These are phyloP conservation scores for Neogale vison DNA, from an alignment of 2,113 vertebrate genomes.

Conservation along the genomic window DNA sequence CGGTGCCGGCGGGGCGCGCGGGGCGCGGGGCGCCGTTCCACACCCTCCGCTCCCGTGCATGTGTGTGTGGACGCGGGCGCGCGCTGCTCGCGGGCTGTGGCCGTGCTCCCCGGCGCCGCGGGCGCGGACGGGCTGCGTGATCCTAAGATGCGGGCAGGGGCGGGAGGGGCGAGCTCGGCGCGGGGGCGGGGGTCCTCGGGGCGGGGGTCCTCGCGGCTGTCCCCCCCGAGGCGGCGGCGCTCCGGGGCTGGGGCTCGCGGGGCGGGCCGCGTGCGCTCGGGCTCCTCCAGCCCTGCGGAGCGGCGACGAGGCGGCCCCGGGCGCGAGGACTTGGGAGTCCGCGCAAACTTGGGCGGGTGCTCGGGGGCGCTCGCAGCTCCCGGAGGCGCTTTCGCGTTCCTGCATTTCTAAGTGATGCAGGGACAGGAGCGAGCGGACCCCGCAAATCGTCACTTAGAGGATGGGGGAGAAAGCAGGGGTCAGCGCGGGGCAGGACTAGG, in stretches of 20 bases:
- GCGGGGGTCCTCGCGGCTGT: not conserved
- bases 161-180: not conserved
- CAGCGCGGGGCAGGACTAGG: not conserved
- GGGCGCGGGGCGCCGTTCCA: not conserved
- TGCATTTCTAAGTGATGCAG: conserved; percentile 7
- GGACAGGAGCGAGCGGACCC: not conserved
- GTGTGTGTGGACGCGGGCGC: conserved; percentile 5
- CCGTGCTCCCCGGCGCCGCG: no score
- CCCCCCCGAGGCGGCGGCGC: not conserved
- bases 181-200: no score
- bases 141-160: not conserved
- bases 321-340: conserved; percentile 57
- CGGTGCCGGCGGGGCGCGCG: not conserved
- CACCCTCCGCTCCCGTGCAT: not conserved
- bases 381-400: not conserved
- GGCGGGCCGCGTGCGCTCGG: not conserved
- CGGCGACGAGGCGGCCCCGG: not conserved
- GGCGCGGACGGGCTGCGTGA: not conserved
- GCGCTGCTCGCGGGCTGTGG: not conserved
- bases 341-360: conserved; percentile 70
- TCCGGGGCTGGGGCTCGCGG: not conserved
- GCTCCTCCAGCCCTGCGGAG: not conserved
- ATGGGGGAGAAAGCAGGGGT: not conserved
- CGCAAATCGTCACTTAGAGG: not conserved
- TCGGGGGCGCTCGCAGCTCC: not conserved